phyloP scores from a whole-genome alignment of 2,797 vertebrate species.

The Tenualosa thibaudeaui region DNA sequence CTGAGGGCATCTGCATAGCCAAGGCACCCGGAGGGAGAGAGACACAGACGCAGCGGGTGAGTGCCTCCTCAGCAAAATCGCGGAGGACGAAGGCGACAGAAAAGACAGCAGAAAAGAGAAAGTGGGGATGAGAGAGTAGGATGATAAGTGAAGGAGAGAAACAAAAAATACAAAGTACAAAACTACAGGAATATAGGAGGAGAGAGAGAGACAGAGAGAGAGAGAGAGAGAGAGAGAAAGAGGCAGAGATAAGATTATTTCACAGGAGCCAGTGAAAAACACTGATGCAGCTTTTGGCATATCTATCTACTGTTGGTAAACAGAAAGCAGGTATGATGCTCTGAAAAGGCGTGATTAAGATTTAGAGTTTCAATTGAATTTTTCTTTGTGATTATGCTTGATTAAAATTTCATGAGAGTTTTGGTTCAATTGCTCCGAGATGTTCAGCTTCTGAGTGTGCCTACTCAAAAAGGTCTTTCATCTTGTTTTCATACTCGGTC shows the following conservation, averaged over 20 bases:
- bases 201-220: conserved; percentile 37
- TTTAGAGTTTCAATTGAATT: background rate
- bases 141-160: background rate
- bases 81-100: background rate
- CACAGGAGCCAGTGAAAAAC: background rate
- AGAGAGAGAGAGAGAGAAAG: background rate
- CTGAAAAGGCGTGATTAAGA: background rate
- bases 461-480: background rate
- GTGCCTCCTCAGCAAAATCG: conserved; percentile 15
- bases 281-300: background rate
- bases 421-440: background rate
- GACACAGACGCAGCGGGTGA: conserved; percentile 7
- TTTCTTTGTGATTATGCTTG: background rate
- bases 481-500: background rate
- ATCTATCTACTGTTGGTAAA: background rate
- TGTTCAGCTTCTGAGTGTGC: background rate
- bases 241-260: background rate
- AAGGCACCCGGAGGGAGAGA: background rate
- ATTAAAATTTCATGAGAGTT: background rate
- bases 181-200: conserved; percentile 21
- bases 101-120: background rate
- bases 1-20: conserved; percentile 20
- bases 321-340: background rate
- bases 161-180: background rate
- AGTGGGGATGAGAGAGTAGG: background rate